These are phyloP conservation scores for Plectrocnemia conspersa DNA, from an alignment of 1,140 invertebrate genomes.

Conservation along the genomic window DNA sequence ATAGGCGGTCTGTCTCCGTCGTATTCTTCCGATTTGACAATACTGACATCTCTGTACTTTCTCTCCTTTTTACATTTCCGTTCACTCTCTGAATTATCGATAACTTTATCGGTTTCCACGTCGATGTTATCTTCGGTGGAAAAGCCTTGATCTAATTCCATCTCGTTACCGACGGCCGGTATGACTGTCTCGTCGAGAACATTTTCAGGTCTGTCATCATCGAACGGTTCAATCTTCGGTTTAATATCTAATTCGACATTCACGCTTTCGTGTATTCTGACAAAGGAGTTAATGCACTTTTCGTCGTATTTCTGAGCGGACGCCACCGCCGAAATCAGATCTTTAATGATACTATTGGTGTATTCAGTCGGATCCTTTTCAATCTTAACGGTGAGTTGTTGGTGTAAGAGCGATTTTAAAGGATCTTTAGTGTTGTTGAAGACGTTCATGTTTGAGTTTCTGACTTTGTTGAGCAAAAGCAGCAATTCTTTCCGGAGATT, in stretches of 20 bases:
- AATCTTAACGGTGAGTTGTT: conserved; percentile 47
- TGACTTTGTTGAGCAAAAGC: conserved; percentile 59
- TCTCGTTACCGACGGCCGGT: conserved; percentile 50
- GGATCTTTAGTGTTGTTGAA: conserved; percentile 41
- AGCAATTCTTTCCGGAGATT: conserved; percentile 65
- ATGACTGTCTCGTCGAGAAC: conserved; percentile 48
- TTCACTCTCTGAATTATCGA: conserved; percentile 33
- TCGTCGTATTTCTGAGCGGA: conserved; percentile 53
- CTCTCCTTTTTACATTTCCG: conserved; percentile 28
- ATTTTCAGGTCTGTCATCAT: conserved; percentile 42
- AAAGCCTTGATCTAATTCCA: conserved; percentile 50
- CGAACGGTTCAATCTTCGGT: conserved; percentile 17
- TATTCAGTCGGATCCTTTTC: conserved; percentile 34
- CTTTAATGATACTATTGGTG: conserved; percentile 55
- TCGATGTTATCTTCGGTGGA: conserved; percentile 50
- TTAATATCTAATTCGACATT: conserved; percentile 32
- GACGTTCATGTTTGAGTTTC: conserved; percentile 38
- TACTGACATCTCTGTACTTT: conserved; percentile 39
- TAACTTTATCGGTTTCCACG: conserved; percentile 39
- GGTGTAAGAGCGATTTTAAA: conserved; percentile 48
- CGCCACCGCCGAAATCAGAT: conserved; percentile 56
- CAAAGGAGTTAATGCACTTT: conserved; percentile 35
- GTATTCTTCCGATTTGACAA: conserved; percentile 37
- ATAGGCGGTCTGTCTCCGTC: conserved; percentile 46
- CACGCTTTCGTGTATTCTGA: conserved; percentile 44